phyloP scores from a whole-genome alignment of 1,140 invertebrate species.

The Drosophila ercepeae region DNA sequence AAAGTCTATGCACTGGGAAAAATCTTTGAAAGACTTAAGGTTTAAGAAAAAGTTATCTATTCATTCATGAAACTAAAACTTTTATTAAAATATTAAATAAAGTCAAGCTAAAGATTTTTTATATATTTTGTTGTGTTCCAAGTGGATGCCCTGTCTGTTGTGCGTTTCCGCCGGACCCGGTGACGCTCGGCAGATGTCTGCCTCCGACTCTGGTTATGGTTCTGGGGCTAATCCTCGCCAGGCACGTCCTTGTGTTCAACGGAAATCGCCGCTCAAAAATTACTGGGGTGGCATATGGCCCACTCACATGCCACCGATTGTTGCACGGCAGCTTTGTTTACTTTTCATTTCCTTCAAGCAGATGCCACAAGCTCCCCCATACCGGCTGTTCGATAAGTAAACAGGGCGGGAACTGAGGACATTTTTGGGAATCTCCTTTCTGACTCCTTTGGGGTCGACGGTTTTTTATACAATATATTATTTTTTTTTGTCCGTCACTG shows the following conservation, averaged over 20 bases:
- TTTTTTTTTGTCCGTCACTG: constrained; percentile 32
- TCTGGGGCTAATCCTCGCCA: constrained; percentile 68
- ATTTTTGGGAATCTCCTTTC: constrained; percentile 15
- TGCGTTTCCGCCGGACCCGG: constrained; percentile 53
- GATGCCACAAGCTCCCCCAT: constrained; percentile 56
- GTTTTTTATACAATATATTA: background rate
- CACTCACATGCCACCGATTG: constrained; percentile 30
- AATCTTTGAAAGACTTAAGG: too few species aligned
- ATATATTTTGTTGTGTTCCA: background rate
- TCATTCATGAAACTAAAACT: background rate
- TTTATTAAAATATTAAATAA: background rate
- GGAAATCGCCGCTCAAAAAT: constrained; percentile 66
- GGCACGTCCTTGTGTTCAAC: constrained; percentile 63
- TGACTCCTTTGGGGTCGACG: constrained; percentile 37
- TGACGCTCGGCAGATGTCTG: constrained; percentile 61
- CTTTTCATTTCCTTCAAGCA: constrained; percentile 78
- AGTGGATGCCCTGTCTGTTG: constrained; percentile 29
- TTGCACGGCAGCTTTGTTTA: constrained; percentile 57
- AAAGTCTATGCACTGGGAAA: constrained; percentile 30
- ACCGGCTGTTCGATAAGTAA: constrained; percentile 55
- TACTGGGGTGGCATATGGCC: constrained; percentile 14
- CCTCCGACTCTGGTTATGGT: constrained; percentile 23
- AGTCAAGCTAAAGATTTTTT: too few species aligned
- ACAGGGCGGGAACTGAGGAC: constrained; percentile 11
- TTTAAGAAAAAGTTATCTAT: too few species aligned